Evolutionary conservation across 2,888 invertebrate genomes (phyloP), one percentile per base, ranked within the genome.

Genomic region (Drosophila seclusa): DNA sequence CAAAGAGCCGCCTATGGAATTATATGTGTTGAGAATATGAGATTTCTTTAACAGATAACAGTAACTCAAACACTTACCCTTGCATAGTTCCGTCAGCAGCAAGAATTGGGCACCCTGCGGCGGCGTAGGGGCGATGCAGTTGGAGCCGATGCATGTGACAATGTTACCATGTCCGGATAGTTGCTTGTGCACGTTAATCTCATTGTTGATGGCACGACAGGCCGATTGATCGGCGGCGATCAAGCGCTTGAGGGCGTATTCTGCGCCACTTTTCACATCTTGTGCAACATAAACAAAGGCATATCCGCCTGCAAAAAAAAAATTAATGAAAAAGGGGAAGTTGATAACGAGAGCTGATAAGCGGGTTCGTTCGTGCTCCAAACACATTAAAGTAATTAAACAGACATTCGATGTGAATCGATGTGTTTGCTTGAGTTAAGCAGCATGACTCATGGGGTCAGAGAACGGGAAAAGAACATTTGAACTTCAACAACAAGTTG

Each of bases 241-340:
- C 79, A 97, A 94, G 92, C 97, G 95, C 95, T 99, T 99, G 78
- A 99, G 94, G 87, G 99, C 99, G 95, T 97, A 99, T 91, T 98
- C 97, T 82, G 97, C 97, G 75, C 97, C 97, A 78, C 95, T 95
- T 74, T 95, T 95, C 73, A 96, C 94, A 94, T 99, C 98, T 95
- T 98, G 98, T 86, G 98, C 98, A 83, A 97, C 96, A 94, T 97
- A 99, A 69, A 99, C 98, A 94, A 98, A 97, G 71, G 98, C 98
- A 95, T 98, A 99, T 76, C 99, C 99, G 94, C 99, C 99, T 99
- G 94, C 61, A 95, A 87, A 70, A 38, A 27, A 40, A 45, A n/a
- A 31, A 16, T 36, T 4, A 0, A 21, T 40, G 5, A 6, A 40
- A 40, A 40, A 21, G 40, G 31, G 31, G 61, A 57, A 29, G 42